Percentiles rank a stretch among this genome's conserved stretches.
Evolutionary conservation across 2,797 vertebrate genomes (phyloP).

Genomic region (Triplophysa yarkandensis): DNA sequence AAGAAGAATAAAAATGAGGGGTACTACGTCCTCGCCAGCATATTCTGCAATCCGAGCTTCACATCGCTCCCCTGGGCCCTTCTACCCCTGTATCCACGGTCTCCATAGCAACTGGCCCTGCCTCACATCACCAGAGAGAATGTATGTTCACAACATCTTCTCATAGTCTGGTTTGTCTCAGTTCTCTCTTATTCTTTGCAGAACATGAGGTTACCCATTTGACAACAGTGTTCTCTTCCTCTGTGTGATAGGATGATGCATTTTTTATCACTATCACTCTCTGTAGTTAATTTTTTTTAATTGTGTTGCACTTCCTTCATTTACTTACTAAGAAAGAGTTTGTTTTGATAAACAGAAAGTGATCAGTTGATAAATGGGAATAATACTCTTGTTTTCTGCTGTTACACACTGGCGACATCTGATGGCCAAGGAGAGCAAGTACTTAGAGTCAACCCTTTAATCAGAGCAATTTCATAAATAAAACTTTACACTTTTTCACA

Average conservation of each 20-base stretch:
- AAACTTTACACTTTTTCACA: slow-evolving; percentile 49
- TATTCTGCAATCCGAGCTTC: slow-evolving; percentile 46
- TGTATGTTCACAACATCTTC: slow-evolving; percentile 27
- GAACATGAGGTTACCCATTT: not conserved
- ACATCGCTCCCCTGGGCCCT: slow-evolving; percentile 52
- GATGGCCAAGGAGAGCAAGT: slow-evolving; percentile 17
- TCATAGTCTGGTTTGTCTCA: slow-evolving; percentile 6
- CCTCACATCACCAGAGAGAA: slow-evolving; percentile 48
- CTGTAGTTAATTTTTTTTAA: not conserved
- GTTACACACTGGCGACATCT: slow-evolving; percentile 35
- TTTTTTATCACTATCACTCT: not conserved
- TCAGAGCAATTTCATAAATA: slow-evolving; percentile 7
- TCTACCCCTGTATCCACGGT: slow-evolving; percentile 49
- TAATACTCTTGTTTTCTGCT: not conserved
- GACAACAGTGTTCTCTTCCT: not conserved
- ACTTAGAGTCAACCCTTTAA: not conserved
- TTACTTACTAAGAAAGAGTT: not conserved
- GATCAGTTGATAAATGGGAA: not conserved
- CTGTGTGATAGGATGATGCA: not conserved
- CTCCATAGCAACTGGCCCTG: slow-evolving; percentile 60
- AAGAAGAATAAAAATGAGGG: slow-evolving; percentile 23
- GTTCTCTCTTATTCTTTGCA: slow-evolving; percentile 2
- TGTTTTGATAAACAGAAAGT: not conserved
- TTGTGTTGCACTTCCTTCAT: not conserved
- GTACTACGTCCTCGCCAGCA: slow-evolving; percentile 31